Conservation (phyloP, 2,797 vertebrate genomes). For the Malurus splendens region DNA sequence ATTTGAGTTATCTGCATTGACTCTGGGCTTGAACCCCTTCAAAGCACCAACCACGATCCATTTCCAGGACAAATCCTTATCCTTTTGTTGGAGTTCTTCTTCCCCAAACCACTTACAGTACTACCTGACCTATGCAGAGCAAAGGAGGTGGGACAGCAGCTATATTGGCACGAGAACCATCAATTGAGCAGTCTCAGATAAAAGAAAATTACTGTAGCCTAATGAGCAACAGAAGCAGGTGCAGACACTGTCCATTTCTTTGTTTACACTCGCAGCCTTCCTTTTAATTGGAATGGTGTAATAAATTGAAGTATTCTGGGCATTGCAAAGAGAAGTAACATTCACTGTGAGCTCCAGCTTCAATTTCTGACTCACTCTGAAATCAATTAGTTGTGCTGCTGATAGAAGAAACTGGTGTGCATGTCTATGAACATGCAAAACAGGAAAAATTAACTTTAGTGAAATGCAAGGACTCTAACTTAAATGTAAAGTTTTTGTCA, state of each 20-base stretch:
- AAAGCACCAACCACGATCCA: neutral
- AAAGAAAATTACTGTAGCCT: conserved; percentile 44
- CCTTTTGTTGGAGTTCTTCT: neutral
- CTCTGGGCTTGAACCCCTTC: neutral
- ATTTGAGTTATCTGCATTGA: neutral
- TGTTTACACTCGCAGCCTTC: neutral
- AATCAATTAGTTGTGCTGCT: conserved; percentile 45
- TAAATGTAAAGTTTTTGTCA: neutral
- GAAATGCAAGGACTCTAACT: conserved; percentile 17
- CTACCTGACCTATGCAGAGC: neutral
- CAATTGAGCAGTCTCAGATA: conserved; percentile 24
- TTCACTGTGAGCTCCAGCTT: neutral
- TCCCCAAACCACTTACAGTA: neutral
- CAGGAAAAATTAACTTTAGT: neutral
- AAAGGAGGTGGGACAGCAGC: neutral
- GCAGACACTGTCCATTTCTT: conserved; percentile 9
- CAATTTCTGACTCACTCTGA: conserved; percentile 34
- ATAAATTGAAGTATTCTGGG: conserved; percentile 42
- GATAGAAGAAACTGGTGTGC: conserved; percentile 2
- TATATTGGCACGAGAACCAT: neutral
- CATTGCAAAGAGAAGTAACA: conserved; percentile 18
- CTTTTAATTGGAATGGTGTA: neutral
- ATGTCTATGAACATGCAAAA: neutral
- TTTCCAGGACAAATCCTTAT: neutral
- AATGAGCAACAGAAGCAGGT: conserved; percentile 39